Evolutionary conservation across 2,888 invertebrate genomes (phyloP).

Genomic region (Digitonthophagus gazella): DNA sequence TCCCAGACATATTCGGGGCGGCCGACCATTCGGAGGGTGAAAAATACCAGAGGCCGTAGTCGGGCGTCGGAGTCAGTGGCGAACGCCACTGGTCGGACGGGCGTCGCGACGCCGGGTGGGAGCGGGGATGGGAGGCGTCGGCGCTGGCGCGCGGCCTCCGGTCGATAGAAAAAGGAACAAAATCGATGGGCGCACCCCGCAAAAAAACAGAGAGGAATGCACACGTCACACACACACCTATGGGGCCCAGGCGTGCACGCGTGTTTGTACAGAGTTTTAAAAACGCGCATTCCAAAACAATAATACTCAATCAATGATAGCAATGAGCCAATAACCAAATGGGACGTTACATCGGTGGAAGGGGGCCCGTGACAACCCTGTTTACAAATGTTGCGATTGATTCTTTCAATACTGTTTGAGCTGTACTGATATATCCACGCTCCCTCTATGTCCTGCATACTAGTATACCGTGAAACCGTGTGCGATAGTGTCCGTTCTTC

Average conservation of each 20-base stretch:
- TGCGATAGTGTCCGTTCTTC: slow-evolving; percentile 31
- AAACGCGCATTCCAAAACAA: slow-evolving; percentile 55
- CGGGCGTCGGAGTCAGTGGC: neutral
- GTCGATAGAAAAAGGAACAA: slow-evolving; percentile 23
- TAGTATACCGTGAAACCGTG: slow-evolving; percentile 36
- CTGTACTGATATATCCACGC: slow-evolving; percentile 48
- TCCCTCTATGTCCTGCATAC: slow-evolving; percentile 28
- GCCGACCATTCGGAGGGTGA: neutral
- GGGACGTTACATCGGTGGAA: slow-evolving; percentile 49
- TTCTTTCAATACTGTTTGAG: slow-evolving; percentile 53
- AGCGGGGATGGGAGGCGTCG: neutral
- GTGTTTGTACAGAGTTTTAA: slow-evolving; percentile 53
- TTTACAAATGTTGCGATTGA: slow-evolving; percentile 56
- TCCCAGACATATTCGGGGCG: neutral
- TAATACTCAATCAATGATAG: slow-evolving; percentile 55
- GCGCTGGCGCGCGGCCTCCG: slow-evolving; percentile 21
- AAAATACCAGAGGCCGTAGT: too few species aligned
- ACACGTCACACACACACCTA: slow-evolving; percentile 31
- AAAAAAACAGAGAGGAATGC: slow-evolving; percentile 26
- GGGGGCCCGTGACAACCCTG: slow-evolving; percentile 53
- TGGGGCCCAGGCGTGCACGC: slow-evolving; percentile 31
- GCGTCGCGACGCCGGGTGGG: neutral
- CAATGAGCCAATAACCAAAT: slow-evolving; percentile 56
- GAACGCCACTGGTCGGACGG: too few species aligned
- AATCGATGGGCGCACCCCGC: slow-evolving; percentile 17